phyloP scores from a whole-genome alignment of 2,113 vertebrate species.

The Chitala chitala region DNA sequence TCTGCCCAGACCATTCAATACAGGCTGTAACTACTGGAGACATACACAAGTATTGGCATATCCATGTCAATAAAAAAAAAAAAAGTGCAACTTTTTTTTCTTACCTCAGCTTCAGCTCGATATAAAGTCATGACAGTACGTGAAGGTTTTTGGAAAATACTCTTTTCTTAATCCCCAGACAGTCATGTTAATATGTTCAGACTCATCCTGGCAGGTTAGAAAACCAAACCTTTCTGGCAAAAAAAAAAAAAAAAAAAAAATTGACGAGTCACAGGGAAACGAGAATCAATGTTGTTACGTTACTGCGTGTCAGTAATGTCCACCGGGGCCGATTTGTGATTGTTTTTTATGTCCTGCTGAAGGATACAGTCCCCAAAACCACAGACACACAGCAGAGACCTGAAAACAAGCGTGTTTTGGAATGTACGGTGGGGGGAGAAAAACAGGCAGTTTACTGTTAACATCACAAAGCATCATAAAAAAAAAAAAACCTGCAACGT shows the following conservation, averaged over 20 bases:
- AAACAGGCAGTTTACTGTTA: conserved; percentile 31
- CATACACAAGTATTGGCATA: background rate
- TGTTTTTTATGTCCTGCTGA: conserved; percentile 35
- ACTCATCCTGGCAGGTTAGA: conserved; percentile 31
- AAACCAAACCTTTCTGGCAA: conserved; percentile 22
- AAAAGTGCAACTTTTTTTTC: conserved; percentile 39
- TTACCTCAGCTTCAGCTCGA: no score
- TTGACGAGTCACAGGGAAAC: background rate
- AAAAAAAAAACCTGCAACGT: conserved; percentile 35
- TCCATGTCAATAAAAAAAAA: background rate
- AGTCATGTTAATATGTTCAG: no score
- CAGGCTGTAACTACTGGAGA: background rate
- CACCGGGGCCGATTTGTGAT: conserved; percentile 5
- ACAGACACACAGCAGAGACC: conserved; percentile 31
- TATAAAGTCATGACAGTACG: no score
- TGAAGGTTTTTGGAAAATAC: no score
- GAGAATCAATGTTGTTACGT: background rate
- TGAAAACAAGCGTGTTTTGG: conserved; percentile 58
- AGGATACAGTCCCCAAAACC: conserved; percentile 31
- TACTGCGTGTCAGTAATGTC: background rate
- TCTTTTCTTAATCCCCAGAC: no score
- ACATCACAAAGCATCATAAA: conserved; percentile 35
- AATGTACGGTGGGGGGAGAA: conserved; percentile 66
- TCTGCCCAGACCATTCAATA: background rate
- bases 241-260: background rate